Percentiles rank a stretch among this genome's conserved stretches.
Evolutionary conservation across 2,888 invertebrate genomes (phyloP).

Genomic region (Synanthedon myopaeformis): DNA sequence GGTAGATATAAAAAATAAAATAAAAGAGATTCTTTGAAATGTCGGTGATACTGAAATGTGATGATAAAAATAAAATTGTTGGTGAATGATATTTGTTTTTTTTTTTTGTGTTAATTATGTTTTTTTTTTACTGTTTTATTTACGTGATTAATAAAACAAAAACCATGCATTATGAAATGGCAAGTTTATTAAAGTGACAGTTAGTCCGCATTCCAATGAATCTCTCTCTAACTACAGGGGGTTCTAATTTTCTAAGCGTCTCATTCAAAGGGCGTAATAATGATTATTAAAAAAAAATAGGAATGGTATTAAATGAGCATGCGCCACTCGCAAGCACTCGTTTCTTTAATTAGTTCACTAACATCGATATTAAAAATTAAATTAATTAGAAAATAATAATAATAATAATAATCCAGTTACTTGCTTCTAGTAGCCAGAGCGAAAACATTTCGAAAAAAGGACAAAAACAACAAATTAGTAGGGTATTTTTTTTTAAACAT

Average conservation of each 20-base stretch:
- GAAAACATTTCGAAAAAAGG: constrained; percentile 49
- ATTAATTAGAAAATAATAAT: constrained; percentile 18
- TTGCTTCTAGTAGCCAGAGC: constrained; percentile 71
- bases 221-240: constrained; percentile 58
- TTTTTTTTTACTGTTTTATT: too few relatives aligned
- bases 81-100: too few relatives aligned
- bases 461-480: constrained; percentile 40
- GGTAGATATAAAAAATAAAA: background rate
- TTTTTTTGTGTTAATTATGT: too few relatives aligned
- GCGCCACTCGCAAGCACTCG: constrained; percentile 50
- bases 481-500: constrained; percentile 16
- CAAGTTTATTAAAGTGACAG: background rate
- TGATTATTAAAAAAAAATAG: constrained; percentile 15
- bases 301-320: constrained; percentile 24
- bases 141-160: background rate
- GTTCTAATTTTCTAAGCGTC: constrained; percentile 45
- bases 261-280: constrained; percentile 41
- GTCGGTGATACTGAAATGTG: constrained; percentile 5
- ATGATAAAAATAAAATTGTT: background rate
- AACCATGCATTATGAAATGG: background rate
- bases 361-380: constrained; percentile 35
- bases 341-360: constrained; percentile 30
- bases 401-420: constrained; percentile 35
- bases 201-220: constrained; percentile 49
- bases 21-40: constrained; percentile 61